phyloP scores from a whole-genome alignment of 2,113 vertebrate species.

The Gymnorhina tibicen region DNA sequence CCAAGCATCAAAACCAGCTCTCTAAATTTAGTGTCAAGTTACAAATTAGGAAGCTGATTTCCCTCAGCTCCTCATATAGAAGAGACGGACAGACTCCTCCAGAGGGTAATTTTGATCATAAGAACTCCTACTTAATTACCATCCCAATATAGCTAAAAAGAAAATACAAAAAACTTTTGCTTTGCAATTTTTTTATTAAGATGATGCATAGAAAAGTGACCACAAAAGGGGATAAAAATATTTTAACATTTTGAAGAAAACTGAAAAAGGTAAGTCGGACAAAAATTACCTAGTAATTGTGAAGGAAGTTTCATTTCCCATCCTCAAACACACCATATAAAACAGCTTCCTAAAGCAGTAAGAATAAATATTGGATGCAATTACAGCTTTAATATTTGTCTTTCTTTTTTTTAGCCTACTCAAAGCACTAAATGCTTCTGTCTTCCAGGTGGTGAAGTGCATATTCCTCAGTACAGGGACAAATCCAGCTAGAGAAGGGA shows the following conservation, averaged over 20 bases:
- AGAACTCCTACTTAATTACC: not conserved
- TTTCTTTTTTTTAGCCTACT: not conserved
- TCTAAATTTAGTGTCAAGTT: not conserved
- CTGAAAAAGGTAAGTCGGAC: not conserved
- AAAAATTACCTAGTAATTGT: not conserved
- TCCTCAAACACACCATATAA: not conserved
- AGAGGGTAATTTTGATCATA: not conserved
- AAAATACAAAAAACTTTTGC: not conserved
- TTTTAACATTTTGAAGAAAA: not conserved
- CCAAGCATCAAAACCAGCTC: not conserved
- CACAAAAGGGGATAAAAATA: not conserved
- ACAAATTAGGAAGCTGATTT: not conserved
- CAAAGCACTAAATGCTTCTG: not conserved
- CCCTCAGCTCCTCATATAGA: not conserved
- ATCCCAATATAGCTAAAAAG: not conserved
- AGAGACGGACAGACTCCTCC: not conserved
- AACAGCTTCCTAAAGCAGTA: not conserved
- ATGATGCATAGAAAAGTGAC: not conserved
- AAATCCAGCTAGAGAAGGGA: not conserved
- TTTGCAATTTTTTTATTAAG: conserved; percentile 57
- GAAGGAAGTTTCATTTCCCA: not conserved
- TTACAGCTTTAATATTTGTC: not conserved
- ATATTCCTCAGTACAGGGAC: not conserved
- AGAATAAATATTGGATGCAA: not conserved
- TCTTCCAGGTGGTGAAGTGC: not conserved